Evolutionary conservation across 2,113 vertebrate genomes (phyloP).

Genomic region (Brachypodius melanocephalos): DNA sequence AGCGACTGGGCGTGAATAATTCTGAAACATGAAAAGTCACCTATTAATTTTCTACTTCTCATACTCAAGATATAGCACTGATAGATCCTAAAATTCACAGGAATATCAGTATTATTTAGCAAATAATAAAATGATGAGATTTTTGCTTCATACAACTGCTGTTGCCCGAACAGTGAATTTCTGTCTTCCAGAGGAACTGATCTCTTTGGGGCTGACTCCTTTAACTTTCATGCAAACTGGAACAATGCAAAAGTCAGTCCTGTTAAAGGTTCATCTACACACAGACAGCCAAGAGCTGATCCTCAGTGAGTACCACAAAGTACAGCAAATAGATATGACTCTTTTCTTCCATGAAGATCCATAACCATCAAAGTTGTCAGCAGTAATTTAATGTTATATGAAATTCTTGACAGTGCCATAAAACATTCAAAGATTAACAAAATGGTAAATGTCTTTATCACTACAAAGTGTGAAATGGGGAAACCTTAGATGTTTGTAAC

Average conservation of each 20-base stretch:
- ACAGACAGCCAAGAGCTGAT: background rate
- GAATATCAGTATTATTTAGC: background rate
- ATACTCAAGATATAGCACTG: background rate
- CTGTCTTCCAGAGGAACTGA: background rate
- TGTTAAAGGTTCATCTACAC: background rate
- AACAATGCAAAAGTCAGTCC: background rate
- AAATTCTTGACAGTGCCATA: background rate
- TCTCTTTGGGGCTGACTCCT: background rate
- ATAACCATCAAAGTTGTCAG: background rate
- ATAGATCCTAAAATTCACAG: background rate
- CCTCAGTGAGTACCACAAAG: background rate
- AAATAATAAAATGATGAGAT: background rate
- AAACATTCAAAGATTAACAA: background rate
- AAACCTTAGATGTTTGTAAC: background rate
- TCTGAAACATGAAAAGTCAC: slow-evolving; percentile 72
- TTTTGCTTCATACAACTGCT: background rate
- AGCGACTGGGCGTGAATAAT: slow-evolving; percentile 88
- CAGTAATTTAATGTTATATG: background rate
- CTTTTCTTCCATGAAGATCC: background rate
- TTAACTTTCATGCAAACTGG: background rate
- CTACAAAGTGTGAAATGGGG: background rate
- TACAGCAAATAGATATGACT: background rate
- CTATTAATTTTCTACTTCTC: background rate
- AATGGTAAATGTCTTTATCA: background rate
- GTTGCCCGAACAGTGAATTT: background rate